These are phyloP conservation scores for Urophycis tenuis DNA, from an alignment of 2,797 vertebrate genomes.

Conservation along the genomic window DNA sequence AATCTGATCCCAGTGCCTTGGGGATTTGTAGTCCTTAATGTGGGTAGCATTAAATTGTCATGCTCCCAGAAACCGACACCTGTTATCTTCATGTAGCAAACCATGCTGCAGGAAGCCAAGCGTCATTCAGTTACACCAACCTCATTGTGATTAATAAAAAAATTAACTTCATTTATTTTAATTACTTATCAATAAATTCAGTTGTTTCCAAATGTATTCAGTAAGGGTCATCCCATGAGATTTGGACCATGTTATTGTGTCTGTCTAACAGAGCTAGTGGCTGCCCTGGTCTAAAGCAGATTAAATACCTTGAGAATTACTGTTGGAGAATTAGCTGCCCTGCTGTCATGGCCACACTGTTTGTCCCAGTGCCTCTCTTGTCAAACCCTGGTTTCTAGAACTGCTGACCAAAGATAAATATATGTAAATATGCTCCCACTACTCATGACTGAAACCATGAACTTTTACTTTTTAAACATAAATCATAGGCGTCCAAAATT, in stretches of 20 bases:
- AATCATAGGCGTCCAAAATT: too few species aligned
- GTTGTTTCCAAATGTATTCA: too few species aligned
- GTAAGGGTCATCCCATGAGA: not conserved
- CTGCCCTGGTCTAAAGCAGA: slow-evolving; percentile 35
- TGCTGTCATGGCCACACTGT: slow-evolving; percentile 18
- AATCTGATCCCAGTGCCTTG: not conserved
- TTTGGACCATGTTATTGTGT: slow-evolving; percentile 4
- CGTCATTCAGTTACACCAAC: not conserved
- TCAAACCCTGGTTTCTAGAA: not conserved
- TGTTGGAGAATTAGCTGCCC: slow-evolving; percentile 24
- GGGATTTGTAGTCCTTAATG: not conserved
- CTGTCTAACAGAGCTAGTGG: slow-evolving; percentile 10
- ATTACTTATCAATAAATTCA: too few species aligned
- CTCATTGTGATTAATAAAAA: not conserved
- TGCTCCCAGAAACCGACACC: not conserved
- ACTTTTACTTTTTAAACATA: not conserved
- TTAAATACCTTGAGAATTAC: slow-evolving; percentile 34
- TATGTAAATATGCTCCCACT: not conserved
- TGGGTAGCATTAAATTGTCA: not conserved
- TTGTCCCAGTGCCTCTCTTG: not conserved
- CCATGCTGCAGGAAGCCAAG: not conserved
- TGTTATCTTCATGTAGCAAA: not conserved
- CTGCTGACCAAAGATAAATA: not conserved
- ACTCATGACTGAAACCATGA: not conserved
- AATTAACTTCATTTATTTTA: not conserved